phyloP scores from a whole-genome alignment of 1,140 invertebrate species.

The Coenobita brevimanus region DNA sequence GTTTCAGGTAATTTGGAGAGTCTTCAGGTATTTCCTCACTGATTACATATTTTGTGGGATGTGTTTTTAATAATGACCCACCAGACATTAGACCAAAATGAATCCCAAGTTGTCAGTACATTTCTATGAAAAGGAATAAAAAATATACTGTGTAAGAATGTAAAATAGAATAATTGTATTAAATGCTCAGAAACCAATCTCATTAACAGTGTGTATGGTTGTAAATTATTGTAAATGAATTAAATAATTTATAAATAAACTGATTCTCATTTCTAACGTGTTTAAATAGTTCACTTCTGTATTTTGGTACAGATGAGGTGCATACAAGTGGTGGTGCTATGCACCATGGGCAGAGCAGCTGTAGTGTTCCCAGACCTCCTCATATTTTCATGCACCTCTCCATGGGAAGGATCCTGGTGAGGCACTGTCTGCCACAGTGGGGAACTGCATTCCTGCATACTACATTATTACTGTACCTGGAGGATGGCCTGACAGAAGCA shows the following conservation, averaged over 20 bases:
- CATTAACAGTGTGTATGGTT: conserved; percentile 70
- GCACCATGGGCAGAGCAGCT: too few species aligned
- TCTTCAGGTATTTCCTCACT: conserved; percentile 62
- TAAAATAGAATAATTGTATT: conserved; percentile 63
- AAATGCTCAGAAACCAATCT: conserved; percentile 68
- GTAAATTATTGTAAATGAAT: conserved; percentile 70
- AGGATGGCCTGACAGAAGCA: too few species aligned
- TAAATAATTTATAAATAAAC: conserved; percentile 70
- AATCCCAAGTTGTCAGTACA: conserved; percentile 52
- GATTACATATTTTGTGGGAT: conserved; percentile 61
- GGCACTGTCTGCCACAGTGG: too few species aligned
- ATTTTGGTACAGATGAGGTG: too few species aligned
- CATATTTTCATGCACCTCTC: too few species aligned
- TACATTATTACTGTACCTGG: too few species aligned
- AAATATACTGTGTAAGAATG: conserved; percentile 67
- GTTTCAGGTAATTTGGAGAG: conserved; percentile 61
- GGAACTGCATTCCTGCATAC: too few species aligned
- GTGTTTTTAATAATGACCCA: conserved; percentile 58
- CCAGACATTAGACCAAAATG: conserved; percentile 59
- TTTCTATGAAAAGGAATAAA: conserved; percentile 71
- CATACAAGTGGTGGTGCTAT: too few species aligned
- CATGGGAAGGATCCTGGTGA: too few species aligned
- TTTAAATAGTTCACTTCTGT: not conserved
- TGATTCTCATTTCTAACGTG: conserved; percentile 68
- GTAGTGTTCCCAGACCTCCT: too few species aligned